Conservation (phyloP, 2,113 vertebrate species). For the Myotis lucifugus region DNA sequence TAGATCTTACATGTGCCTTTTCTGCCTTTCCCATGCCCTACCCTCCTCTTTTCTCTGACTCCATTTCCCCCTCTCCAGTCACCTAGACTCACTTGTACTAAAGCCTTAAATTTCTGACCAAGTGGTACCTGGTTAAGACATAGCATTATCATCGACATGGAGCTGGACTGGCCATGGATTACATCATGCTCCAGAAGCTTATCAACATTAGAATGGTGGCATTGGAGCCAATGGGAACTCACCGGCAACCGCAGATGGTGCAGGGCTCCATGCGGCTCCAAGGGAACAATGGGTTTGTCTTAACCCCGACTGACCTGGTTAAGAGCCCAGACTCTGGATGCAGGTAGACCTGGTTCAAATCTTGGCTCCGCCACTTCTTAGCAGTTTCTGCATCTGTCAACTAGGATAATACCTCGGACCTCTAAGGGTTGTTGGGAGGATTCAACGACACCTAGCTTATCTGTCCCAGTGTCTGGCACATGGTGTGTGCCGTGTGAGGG, state of each 20-base stretch:
- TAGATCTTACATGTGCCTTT: not conserved
- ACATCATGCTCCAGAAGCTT: not conserved
- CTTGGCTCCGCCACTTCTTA: not conserved
- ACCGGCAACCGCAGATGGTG: not conserved
- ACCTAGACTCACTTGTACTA: not conserved
- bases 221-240: not conserved
- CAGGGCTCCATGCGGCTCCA: not conserved
- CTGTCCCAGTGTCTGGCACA: not conserved
- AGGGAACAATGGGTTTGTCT: not conserved
- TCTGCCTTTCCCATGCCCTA: not conserved
- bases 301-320: not conserved
- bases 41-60: not conserved
- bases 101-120: not conserved
- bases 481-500: not conserved
- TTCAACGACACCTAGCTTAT: not conserved
- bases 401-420: not conserved
- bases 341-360: not conserved
- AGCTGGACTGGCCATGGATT: not conserved
- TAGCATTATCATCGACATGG: not conserved
- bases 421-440: not conserved
- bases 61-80: not conserved
- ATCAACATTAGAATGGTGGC: not conserved
- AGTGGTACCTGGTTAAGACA: not conserved
- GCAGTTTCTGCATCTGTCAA: not conserved
- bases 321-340: not conserved